These are phyloP conservation scores for Trematocara variabile DNA, from an alignment of 2,113 vertebrate genomes.

Conservation along the genomic window DNA sequence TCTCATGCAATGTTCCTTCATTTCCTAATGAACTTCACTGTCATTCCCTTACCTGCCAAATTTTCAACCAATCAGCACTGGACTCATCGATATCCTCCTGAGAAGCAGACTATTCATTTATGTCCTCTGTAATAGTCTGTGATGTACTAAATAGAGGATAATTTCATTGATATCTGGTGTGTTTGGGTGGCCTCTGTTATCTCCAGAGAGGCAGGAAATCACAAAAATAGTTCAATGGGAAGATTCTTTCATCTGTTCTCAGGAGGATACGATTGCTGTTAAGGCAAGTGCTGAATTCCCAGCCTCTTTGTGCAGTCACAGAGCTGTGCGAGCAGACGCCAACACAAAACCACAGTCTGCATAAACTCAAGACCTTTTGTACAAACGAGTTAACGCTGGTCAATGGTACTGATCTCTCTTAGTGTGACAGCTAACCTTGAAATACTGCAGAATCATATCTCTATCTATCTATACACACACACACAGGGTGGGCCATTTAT, in stretches of 20 bases:
- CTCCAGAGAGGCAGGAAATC: background rate
- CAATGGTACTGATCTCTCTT: background rate
- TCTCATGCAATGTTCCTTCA: background rate
- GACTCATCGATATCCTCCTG: background rate
- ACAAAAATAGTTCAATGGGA: background rate
- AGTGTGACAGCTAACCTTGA: background rate
- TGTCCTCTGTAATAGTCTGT: background rate
- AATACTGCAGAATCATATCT: background rate
- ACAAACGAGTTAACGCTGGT: background rate
- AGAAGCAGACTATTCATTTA: background rate
- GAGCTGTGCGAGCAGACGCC: background rate
- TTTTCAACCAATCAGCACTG: background rate
- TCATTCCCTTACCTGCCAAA: background rate
- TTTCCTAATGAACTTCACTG: background rate
- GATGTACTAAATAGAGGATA: background rate
- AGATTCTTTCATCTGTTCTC: background rate
- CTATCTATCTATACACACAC: rapidly evolving
- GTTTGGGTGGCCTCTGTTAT: background rate
- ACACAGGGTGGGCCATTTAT: no score
- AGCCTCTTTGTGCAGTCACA: background rate
- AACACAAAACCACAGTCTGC: background rate
- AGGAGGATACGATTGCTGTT: background rate
- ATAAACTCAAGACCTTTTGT: background rate
- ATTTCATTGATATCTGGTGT: background rate
- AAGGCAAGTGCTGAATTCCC: background rate